phyloP scores from a whole-genome alignment of 2,888 invertebrate genomes.

The Mantis religiosa region DNA sequence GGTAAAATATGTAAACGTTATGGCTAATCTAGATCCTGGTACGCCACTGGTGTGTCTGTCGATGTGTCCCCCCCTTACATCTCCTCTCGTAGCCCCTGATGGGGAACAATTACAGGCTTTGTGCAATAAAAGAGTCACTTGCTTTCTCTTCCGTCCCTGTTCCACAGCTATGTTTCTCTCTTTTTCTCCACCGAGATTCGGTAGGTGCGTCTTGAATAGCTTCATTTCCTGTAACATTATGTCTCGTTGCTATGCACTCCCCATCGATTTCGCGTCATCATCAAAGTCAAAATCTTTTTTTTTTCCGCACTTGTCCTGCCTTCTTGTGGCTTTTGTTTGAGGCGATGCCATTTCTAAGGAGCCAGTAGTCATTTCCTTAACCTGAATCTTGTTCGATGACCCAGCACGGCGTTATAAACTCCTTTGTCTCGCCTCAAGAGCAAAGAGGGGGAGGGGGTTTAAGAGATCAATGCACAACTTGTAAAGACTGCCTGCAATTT shows the following conservation, averaged over 20 bases:
- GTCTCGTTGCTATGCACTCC: constrained; percentile 19
- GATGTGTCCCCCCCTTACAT: background rate
- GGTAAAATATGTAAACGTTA: too few species aligned
- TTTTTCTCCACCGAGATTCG: constrained; percentile 20
- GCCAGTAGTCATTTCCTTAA: constrained; percentile 8
- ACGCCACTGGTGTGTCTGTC: background rate
- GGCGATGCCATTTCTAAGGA: background rate
- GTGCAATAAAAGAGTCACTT: constrained; percentile 23
- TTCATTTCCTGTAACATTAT: constrained; percentile 30
- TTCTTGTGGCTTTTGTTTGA: constrained; percentile 23
- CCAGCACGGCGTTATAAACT: background rate
- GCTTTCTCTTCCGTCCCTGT: background rate
- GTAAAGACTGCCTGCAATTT: background rate
- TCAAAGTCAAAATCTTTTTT: constrained; percentile 9
- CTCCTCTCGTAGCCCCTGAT: background rate
- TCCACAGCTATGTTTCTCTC: background rate
- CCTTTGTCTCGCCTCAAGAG: background rate
- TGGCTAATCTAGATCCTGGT: too few species aligned
- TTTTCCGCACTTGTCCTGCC: background rate
- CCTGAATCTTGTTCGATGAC: background rate
- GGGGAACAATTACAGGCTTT: constrained; percentile 31
- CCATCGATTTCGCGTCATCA: constrained; percentile 7
- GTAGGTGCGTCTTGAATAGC: constrained; percentile 24
- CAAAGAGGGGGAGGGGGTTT: background rate
- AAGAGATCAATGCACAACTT: background rate